A percentile compares a stretch with the other conserved stretches of the same genome.
Conservation (phyloP, 1,140 invertebrate genomes). For the Habropoda laboriosa region DNA sequence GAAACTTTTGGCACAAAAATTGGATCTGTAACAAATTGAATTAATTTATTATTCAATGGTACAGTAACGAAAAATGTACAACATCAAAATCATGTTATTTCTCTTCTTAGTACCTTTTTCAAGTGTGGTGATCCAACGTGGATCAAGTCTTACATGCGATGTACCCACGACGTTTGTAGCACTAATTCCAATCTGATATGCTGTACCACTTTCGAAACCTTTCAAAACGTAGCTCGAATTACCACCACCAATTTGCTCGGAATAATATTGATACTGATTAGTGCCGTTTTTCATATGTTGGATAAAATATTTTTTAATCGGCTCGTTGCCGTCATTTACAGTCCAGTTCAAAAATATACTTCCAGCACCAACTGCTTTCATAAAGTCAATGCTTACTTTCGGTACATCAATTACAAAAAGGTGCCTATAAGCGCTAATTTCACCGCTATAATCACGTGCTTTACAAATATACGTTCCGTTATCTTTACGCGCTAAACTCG, state of each 20-base stretch:
- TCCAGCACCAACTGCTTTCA: slow-evolving; percentile 88
- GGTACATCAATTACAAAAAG: slow-evolving; percentile 87
- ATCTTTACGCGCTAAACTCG: slow-evolving; percentile 84
- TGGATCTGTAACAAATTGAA: slow-evolving; percentile 83
- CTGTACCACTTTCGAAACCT: slow-evolving; percentile 84
- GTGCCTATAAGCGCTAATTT: slow-evolving; percentile 76
- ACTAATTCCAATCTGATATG: slow-evolving; percentile 83
- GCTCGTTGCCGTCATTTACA: slow-evolving; percentile 88
- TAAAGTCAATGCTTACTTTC: slow-evolving; percentile 87
- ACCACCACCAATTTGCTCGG: slow-evolving; percentile 82
- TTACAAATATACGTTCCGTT: slow-evolving; percentile 86
- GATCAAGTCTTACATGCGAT: slow-evolving; percentile 80
- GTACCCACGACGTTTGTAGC: slow-evolving; percentile 83
- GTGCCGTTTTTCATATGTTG: slow-evolving; percentile 84
- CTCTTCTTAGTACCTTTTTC: slow-evolving; percentile 81
- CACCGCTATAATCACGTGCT: slow-evolving; percentile 72
- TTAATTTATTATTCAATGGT: not conserved
- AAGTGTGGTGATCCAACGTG: slow-evolving; percentile 84
- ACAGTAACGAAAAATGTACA: not conserved
- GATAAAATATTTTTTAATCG: slow-evolving; percentile 85
- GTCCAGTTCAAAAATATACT: slow-evolving; percentile 93
- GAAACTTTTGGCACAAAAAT: slow-evolving; percentile 89
- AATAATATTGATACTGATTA: slow-evolving; percentile 82
- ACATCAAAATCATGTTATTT: not conserved
- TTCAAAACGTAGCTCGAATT: slow-evolving; percentile 86